These are phyloP conservation scores for Schizaphis graminum DNA, from an alignment of 2,888 invertebrate genomes.

Conservation along the genomic window DNA sequence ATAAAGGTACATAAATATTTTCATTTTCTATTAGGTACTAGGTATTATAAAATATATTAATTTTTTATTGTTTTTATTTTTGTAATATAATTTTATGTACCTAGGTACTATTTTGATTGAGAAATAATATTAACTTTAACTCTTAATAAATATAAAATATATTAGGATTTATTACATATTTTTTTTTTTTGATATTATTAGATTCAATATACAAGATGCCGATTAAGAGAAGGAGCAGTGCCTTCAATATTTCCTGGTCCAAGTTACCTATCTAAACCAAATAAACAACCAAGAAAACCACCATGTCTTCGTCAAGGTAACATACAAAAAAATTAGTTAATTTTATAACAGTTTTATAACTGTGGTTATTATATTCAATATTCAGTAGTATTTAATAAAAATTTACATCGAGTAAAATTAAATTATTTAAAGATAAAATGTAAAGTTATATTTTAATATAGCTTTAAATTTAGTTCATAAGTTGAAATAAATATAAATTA, in stretches of 20 bases:
- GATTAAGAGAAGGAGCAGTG: not conserved
- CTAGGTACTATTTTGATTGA: not conserved
- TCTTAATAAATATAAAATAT: not conserved
- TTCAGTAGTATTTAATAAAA: not conserved
- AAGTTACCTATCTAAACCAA: not conserved
- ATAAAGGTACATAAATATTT: slow-evolving; percentile 17
- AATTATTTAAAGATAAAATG: not conserved
- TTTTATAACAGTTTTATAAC: too few species aligned
- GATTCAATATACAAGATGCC: not conserved
- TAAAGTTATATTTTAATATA: slow-evolving; percentile 13
- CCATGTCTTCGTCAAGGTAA: not conserved
- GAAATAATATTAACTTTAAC: not conserved
- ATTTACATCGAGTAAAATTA: not conserved
- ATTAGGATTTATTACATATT: not conserved
- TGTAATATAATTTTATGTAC: too few species aligned
- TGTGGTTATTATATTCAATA: not conserved
- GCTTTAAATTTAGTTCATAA: slow-evolving; percentile 19
- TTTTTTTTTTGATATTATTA: slow-evolving; percentile 21
- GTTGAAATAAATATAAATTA: slow-evolving; percentile 22
- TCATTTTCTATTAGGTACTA: too few species aligned
- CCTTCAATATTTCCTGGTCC: slow-evolving; percentile 31
- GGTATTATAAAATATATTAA: too few species aligned
- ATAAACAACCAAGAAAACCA: slow-evolving; percentile 2
- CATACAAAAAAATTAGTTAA: not conserved
- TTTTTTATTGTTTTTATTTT: too few species aligned